Percentiles rank a stretch among this genome's conserved stretches.
phyloP scores from a whole-genome alignment of 1,140 invertebrate species.

The silkworm (Bombyx mori) region ASM3026992v2 NC_085131.1:7293501-7294000 shows the following conservation, averaged over 20 bases:
- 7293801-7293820: constrained; percentile 73
- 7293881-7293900: too few species aligned
- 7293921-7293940: too few species aligned
- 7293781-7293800: constrained; percentile 82
- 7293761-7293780: constrained; percentile 79
- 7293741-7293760: constrained; percentile 78
- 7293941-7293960: too few species aligned
- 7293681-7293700: constrained; percentile 75
- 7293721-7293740: constrained; percentile 84
- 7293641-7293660: constrained; percentile 80
- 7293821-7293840: constrained; percentile 40
- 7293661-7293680: constrained; percentile 78
- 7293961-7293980: too few species aligned
- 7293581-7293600: not conserved
- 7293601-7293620: constrained; percentile 71
- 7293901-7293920: too few species aligned
- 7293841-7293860: constrained; percentile 36
- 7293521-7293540: not conserved
- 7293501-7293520: not conserved
- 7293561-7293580: not conserved
- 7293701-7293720: constrained; percentile 78
- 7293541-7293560: not conserved
- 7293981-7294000: too few species aligned
- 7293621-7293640: constrained; percentile 85
- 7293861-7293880: constrained; percentile 23